Base-by-base conservation (phyloP, 2,888 invertebrate species). In the Tenthredo distinguenda region DNA sequence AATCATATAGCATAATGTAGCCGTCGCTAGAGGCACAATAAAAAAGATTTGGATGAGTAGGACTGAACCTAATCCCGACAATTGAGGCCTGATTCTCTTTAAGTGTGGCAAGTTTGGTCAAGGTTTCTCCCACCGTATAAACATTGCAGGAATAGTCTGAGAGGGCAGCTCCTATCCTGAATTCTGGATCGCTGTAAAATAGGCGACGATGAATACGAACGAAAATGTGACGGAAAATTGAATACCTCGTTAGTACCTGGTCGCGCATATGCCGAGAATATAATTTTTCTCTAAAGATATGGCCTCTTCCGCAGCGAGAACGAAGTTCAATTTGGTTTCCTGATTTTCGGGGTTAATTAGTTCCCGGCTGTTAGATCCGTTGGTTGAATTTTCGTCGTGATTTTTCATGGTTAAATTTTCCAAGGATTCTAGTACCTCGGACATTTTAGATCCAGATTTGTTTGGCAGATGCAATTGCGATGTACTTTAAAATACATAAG, bases 1-100 rank as follows among this genome's bases (percentile, higher is more conserved):
- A 94, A 91, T 97, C 97, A 95, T 96, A 96, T 82, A 96, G 90
- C 89, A 95, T 95, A 47, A 96, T 93, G 34, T 91, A 88, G 0
- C 96, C 96, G 91, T 96, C 95, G 71, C 93, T 92, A 0, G 95
- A 95, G 0, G 95, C 94, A 0, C 95, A 95, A 90, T 96, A 96
- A 34, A 96, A 88, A 72, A 96, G 92, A 90, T 95, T 93, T 82
- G 94, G 95, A 83, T 96, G 95, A 26, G 93, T 94, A 0, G 94
- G 94, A 89, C 95, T 95, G 90, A 96, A 96, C 87, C 95, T 95
- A 10, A 96, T 93, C 83, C 95, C 96, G 0, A 95, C 94, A 9
- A 96, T 92, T 2, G 93, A 90, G 74, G 95, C 94, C 65, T 91
- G 88, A 89, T 95, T 95, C 0, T 95, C 94, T 85, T 94, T 91